Conservation (phyloP, 2,888 invertebrate genomes). For the Pheosia gnoma region DNA sequence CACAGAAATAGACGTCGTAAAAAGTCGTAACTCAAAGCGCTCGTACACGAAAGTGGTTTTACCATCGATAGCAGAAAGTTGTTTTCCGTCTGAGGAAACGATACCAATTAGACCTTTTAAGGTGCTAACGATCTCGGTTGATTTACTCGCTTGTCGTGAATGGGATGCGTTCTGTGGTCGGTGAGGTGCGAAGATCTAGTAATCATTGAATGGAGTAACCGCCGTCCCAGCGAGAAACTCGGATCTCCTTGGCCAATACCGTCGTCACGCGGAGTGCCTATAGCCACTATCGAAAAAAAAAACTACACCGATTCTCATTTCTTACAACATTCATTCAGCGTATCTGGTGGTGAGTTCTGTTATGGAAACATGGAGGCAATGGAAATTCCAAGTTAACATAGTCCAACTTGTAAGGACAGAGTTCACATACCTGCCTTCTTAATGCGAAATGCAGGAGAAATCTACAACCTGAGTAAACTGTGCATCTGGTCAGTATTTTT, state of each 20-base stretch:
- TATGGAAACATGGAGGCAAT: conserved; percentile 35
- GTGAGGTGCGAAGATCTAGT: conserved; percentile 78
- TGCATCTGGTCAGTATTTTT: neutral
- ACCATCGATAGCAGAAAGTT: conserved; percentile 74
- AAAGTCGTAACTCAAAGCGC: conserved; percentile 74
- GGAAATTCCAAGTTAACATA: conserved; percentile 21
- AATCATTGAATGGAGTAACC: conserved; percentile 69
- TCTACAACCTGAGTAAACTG: conserved; percentile 27
- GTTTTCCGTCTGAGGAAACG: conserved; percentile 75
- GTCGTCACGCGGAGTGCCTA: conserved; percentile 21
- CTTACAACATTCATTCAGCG: conserved; percentile 43
- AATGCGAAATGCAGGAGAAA: conserved; percentile 36
- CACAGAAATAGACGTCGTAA: conserved; percentile 76
- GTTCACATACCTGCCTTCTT: conserved; percentile 7
- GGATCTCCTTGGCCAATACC: conserved; percentile 29
- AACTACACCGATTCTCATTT: conserved; percentile 50
- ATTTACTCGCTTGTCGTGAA: conserved; percentile 80
- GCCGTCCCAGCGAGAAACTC: conserved; percentile 36
- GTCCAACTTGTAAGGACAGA: conserved; percentile 32
- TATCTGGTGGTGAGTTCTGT: conserved; percentile 18
- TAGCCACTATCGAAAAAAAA: conserved; percentile 49
- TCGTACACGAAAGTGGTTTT: conserved; percentile 78
- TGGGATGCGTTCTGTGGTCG: conserved; percentile 78
- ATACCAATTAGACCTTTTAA: conserved; percentile 63
- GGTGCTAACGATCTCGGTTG: conserved; percentile 68